phyloP scores from a whole-genome alignment of 2,113 vertebrate species.

The Nerophis lumbriciformis region DNA sequence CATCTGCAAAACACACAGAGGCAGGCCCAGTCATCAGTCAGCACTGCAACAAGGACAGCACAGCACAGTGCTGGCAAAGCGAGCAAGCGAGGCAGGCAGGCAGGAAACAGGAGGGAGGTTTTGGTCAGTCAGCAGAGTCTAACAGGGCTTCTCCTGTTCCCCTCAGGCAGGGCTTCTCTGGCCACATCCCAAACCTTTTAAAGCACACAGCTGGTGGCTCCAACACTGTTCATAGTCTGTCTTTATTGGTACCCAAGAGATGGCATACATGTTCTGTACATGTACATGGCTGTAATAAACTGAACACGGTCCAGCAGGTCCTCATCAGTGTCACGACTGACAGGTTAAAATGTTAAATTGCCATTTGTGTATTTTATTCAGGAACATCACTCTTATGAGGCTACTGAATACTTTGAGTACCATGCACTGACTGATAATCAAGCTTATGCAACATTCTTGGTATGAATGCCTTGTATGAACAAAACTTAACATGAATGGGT shows the following conservation, averaged over 20 bases:
- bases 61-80: constrained; percentile 21
- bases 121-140: constrained; percentile 59
- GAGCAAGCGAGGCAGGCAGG: constrained; percentile 15
- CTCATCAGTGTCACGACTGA: too few relatives aligned
- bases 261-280: constrained; percentile 3
- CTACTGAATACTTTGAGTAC: too few relatives aligned
- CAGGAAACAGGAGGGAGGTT: constrained; percentile 31
- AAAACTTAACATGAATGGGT: too few relatives aligned
- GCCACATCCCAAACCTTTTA: constrained; percentile 50
- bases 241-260: constrained; percentile 11
- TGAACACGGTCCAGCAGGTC: too few relatives aligned
- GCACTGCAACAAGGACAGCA: constrained; percentile 51
- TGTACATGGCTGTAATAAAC: not conserved
- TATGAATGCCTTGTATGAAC: too few relatives aligned
- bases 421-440: too few relatives aligned
- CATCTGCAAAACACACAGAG: constrained; percentile 66
- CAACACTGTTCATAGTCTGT: constrained; percentile 27
- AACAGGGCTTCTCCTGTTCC: constrained; percentile 63
- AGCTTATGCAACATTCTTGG: too few relatives aligned
- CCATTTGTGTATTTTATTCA: too few relatives aligned
- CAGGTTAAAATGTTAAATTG: too few relatives aligned
- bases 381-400: too few relatives aligned
- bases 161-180: constrained; percentile 41
- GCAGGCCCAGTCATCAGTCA: constrained; percentile 50
- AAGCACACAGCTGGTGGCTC: constrained; percentile 39